Evolutionary conservation across 2,113 vertebrate species (phyloP).

Genomic region (Taxidea taxus): DNA sequence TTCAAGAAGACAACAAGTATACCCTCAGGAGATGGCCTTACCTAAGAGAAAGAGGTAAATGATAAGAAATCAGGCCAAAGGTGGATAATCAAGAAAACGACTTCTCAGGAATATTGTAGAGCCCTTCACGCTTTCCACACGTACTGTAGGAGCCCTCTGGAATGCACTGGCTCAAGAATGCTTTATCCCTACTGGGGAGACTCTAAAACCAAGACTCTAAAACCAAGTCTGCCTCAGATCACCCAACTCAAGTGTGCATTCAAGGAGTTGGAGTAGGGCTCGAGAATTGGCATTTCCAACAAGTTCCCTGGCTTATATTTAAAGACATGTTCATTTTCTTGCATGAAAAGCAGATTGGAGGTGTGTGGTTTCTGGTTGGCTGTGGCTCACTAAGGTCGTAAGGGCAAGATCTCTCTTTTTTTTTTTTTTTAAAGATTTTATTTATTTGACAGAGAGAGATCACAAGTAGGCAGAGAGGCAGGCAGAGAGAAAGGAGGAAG

Average conservation of each 20-base stretch:
- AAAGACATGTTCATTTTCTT: background rate
- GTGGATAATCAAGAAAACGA: background rate
- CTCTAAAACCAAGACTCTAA: background rate
- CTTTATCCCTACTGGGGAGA: background rate
- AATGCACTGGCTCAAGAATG: background rate
- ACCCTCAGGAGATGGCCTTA: background rate
- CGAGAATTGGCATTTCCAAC: background rate
- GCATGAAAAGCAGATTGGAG: background rate
- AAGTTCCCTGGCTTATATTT: background rate
- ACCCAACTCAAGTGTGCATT: background rate
- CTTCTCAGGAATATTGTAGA: background rate
- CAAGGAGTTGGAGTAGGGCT: background rate
- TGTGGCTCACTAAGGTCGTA: background rate
- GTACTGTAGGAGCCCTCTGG: too few relatives aligned
- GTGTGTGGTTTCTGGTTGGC: background rate
- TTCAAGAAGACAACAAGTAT: background rate
- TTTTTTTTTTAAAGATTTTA: too few relatives aligned
- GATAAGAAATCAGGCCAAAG: background rate
- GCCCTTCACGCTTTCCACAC: background rate
- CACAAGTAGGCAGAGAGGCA: too few relatives aligned
- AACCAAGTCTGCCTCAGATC: background rate
- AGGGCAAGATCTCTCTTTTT: background rate
- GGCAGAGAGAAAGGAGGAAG: too few relatives aligned
- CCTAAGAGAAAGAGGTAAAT: background rate
- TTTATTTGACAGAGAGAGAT: too few relatives aligned